phyloP scores from a whole-genome alignment of 2,888 invertebrate genomes.

The Stenchaetothrips biformis region DNA sequence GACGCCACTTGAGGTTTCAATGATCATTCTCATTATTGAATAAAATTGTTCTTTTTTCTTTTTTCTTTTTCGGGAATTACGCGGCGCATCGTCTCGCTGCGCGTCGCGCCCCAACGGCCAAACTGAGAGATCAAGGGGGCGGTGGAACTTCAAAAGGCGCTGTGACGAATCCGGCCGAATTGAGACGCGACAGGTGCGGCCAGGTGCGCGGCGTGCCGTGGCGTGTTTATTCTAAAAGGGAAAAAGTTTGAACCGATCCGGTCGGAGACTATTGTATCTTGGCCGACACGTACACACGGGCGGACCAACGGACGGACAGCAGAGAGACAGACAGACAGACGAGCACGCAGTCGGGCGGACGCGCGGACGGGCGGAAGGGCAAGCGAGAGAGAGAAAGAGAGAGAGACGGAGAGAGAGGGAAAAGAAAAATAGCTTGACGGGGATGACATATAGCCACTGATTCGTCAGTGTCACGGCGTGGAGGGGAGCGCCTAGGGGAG shows the following conservation, averaged over 20 bases:
- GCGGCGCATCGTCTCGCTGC: neutral
- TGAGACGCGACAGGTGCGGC: conserved; percentile 9
- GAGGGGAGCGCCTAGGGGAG: neutral
- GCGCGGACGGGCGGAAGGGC: neutral
- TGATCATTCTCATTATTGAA: too few relatives aligned
- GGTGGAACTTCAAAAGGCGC: conserved; percentile 5
- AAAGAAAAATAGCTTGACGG: conserved; percentile 25
- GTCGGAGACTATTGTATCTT: too few relatives aligned
- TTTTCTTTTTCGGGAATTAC: too few relatives aligned
- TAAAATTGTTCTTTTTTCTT: too few relatives aligned
- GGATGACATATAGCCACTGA: conserved; percentile 21
- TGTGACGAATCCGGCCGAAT: conserved; percentile 17
- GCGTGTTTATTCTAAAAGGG: too few relatives aligned
- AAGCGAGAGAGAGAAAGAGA: neutral
- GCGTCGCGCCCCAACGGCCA: conserved; percentile 4
- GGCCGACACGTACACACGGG: neutral
- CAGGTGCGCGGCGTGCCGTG: neutral
- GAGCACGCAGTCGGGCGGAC: neutral
- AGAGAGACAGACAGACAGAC: neutral
- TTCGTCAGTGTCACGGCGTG: conserved; percentile 24
- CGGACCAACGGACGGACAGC: neutral
- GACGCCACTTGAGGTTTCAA: too few relatives aligned
- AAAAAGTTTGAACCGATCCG: too few relatives aligned
- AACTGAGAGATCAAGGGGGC: conserved; percentile 6
- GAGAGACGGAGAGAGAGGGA: neutral